phyloP scores from a whole-genome alignment of 2,113 vertebrate genomes.

The Gambusia holbrooki region DNA sequence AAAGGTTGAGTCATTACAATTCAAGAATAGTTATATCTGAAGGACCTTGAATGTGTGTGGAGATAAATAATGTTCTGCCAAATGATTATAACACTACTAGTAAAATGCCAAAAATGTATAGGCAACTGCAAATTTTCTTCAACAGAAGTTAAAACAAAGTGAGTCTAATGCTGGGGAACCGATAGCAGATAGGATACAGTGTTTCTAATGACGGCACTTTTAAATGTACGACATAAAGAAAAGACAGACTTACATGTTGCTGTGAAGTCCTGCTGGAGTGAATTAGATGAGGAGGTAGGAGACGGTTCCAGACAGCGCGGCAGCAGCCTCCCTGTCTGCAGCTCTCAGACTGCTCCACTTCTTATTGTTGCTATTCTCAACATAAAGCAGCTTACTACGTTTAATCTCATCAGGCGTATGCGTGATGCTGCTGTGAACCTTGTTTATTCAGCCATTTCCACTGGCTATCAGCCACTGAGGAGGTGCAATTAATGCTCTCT shows the following conservation, averaged over 20 bases:
- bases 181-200: not conserved
- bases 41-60: not conserved
- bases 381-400: conserved; percentile 88
- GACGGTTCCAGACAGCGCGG: not conserved
- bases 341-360: conserved; percentile 80
- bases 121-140: not conserved
- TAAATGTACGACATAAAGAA: not conserved
- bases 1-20: not conserved
- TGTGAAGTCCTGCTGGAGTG: not conserved
- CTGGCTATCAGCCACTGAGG: conserved; percentile 3
- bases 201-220: not conserved
- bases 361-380: conserved; percentile 86
- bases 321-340: conserved; percentile 24
- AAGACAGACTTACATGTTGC: conserved; percentile 28
- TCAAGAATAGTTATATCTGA: not conserved
- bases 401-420: conserved; percentile 83
- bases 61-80: not conserved
- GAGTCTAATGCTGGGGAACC: not conserved
- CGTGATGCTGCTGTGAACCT: conserved; percentile 57
- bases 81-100: not conserved
- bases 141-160: not conserved
- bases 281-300: not conserved
- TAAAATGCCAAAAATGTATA: not conserved
- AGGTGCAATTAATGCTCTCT: not conserved
- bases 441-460: conserved; percentile 23